A percentile compares a stretch with the other conserved stretches of the same genome.
phyloP scores from a whole-genome alignment of 2,797 vertebrate species.

The Cottoperca gobio region DNA sequence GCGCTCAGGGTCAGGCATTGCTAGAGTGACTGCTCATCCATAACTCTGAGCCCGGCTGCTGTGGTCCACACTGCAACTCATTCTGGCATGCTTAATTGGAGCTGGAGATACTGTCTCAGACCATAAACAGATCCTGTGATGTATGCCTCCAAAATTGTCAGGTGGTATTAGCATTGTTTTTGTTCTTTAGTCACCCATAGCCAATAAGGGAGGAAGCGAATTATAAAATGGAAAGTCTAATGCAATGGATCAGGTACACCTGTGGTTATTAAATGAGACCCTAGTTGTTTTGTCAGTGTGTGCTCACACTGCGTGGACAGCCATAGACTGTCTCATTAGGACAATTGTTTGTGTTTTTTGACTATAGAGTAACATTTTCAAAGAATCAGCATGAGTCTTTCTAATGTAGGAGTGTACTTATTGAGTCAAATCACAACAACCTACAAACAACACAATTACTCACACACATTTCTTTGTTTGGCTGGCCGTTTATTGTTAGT shows the following conservation, averaged over 20 bases:
- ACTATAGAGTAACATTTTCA: conserved; percentile 18
- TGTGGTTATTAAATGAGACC: conserved; percentile 72
- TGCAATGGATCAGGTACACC: conserved; percentile 64
- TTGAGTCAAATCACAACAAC: conserved; percentile 24
- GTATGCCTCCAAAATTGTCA: conserved; percentile 82
- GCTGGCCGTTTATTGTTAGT: not conserved
- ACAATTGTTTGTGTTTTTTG: conserved; percentile 35
- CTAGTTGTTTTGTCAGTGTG: conserved; percentile 54
- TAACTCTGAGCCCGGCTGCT: conserved; percentile 78
- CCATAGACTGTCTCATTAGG: conserved; percentile 51
- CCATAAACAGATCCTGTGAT: conserved; percentile 83
- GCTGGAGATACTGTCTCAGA: conserved; percentile 78
- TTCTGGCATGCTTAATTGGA: conserved; percentile 85
- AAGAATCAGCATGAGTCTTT: conserved; percentile 14
- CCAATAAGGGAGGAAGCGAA: conserved; percentile 70
- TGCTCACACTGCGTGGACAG: conserved; percentile 39
- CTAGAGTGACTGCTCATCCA: conserved; percentile 84
- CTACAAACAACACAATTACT: conserved; percentile 18
- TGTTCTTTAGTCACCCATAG: conserved; percentile 81
- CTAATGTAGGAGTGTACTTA: not conserved
- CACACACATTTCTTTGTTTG: not conserved
- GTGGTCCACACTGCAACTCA: conserved; percentile 80
- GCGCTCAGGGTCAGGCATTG: conserved; percentile 79
- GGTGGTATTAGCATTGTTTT: conserved; percentile 82
- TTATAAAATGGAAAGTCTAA: conserved; percentile 70